Percentiles rank a stretch among this genome's conserved stretches.
Conservation (phyloP, 2,888 invertebrate species). For the Pristionchus arcanus region DNA sequence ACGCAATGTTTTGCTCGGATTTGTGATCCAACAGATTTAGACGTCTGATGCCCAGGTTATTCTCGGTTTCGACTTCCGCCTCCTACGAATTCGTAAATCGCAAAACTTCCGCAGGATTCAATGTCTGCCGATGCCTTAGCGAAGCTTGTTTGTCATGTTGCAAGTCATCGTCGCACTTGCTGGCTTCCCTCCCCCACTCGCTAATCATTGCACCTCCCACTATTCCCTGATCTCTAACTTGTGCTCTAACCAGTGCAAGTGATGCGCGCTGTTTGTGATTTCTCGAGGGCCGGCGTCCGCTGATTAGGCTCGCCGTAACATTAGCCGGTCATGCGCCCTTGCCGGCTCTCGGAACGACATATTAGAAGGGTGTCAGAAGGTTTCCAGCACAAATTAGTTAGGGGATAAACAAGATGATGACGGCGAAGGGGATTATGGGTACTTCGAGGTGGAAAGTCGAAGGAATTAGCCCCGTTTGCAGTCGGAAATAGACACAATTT, state of each 20-base stretch:
- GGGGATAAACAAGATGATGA: not conserved
- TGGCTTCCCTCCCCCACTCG: conserved; percentile 10
- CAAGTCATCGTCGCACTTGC: not conserved
- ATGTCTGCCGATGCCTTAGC: not conserved
- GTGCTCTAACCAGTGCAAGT: not conserved
- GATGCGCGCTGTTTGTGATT: not conserved
- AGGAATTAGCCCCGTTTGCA: not conserved
- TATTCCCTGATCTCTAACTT: not conserved
- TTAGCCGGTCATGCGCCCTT: conserved; percentile 39
- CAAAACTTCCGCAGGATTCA: not conserved
- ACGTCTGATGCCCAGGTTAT: not conserved
- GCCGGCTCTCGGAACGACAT: conserved; percentile 12
- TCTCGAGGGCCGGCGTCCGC: not conserved
- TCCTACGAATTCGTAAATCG: not conserved
- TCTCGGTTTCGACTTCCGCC: not conserved
- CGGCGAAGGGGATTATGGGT: not conserved
- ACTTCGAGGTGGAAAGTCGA: not conserved
- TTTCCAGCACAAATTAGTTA: not conserved
- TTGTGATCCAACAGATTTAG: not conserved
- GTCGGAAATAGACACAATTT: not conserved
- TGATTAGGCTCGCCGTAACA: not conserved
- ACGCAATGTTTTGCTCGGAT: not conserved
- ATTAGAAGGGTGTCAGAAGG: conserved; percentile 36
- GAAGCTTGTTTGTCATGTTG: conserved; percentile 3
- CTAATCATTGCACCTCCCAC: not conserved